phyloP scores from a whole-genome alignment of 2,888 invertebrate genomes.

The Gymnoscelis rufifasciata region DNA sequence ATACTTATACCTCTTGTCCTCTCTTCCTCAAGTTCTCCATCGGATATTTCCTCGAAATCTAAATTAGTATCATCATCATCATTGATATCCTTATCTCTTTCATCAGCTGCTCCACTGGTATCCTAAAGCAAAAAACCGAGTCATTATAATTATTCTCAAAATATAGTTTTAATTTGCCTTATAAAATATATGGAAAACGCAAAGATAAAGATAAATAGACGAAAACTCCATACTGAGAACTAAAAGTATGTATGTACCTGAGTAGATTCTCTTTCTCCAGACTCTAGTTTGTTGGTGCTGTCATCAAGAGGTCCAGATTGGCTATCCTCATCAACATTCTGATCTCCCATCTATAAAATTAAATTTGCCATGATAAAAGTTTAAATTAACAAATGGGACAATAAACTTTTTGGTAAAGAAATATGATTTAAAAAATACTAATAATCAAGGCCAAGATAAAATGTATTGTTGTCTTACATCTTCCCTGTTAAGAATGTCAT shows the following conservation, averaged over 20 bases:
- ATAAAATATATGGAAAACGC: too few relatives aligned
- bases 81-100: constrained; percentile 75
- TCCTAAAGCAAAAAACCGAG: constrained; percentile 40
- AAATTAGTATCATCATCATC: constrained; percentile 86
- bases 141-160: too few relatives aligned
- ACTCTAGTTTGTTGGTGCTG: constrained; percentile 48
- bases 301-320: constrained; percentile 58
- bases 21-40: constrained; percentile 92
- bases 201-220: too few relatives aligned
- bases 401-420: not conserved
- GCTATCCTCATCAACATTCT: constrained; percentile 64
- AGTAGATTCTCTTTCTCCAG: constrained; percentile 63
- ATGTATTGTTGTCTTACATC: constrained; percentile 75
- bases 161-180: too few relatives aligned
- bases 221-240: too few relatives aligned
- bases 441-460: too few relatives aligned
- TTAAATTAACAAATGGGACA: constrained; percentile 2
- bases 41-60: constrained; percentile 94
- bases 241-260: too few relatives aligned
- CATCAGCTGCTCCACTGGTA: constrained; percentile 62
- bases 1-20: constrained; percentile 78
- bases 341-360: constrained; percentile 68
- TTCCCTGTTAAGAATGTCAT: constrained; percentile 90
- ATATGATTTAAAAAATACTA: too few relatives aligned
- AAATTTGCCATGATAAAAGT: too few relatives aligned